Base-by-base conservation (phyloP, 2,888 invertebrate species). In the Encarsia formosa region DNA sequence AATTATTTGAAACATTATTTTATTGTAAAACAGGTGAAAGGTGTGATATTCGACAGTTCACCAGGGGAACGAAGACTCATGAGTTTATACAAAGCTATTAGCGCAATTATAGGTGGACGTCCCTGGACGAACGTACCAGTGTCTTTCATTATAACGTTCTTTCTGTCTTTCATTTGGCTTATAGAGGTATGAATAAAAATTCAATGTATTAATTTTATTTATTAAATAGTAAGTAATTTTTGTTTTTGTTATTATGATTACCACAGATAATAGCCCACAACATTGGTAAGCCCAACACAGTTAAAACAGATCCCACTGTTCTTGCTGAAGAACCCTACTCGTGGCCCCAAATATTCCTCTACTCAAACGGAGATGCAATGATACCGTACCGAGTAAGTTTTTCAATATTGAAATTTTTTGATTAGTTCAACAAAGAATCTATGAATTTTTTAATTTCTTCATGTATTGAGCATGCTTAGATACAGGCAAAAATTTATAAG, bases 271-370 rank as follows among this genome's bases (percentile, higher is more conserved):
- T 74, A n/a, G 63, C 62, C 38, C 69, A 69, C 49, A 61, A 48
- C 9, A 18, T 59, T 15, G 65, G 67, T 37, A 63, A 71, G 56
- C 68, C 73, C 29, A 69, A 73, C 37, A 71, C 75, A 15, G 66
- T 77, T 49, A 77, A 78, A 63, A 76, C 78, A n/a, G 81, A 83
- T 70, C 83, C 82, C 1, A 78, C 80, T 61, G 76, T 77, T 59
- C 71, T 84, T 38, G 79, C 79, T 59, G 77, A 80, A 55, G 85
- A 86, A 63, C 71, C 76, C 18, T 77, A 80, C 60, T 73, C 75
- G 41, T 84, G 82, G 76, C 86, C 86, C 1, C 86, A 87, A 68
- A 73, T 87, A 58, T 88, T 85, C 70, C 78, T 89, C 38, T 88
- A 85, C 65, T 88, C 88, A 0, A 83, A 83, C 63, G 79, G 79